phyloP scores from a whole-genome alignment of 2,113 vertebrate genomes.

The Malurus cyaneus region DNA sequence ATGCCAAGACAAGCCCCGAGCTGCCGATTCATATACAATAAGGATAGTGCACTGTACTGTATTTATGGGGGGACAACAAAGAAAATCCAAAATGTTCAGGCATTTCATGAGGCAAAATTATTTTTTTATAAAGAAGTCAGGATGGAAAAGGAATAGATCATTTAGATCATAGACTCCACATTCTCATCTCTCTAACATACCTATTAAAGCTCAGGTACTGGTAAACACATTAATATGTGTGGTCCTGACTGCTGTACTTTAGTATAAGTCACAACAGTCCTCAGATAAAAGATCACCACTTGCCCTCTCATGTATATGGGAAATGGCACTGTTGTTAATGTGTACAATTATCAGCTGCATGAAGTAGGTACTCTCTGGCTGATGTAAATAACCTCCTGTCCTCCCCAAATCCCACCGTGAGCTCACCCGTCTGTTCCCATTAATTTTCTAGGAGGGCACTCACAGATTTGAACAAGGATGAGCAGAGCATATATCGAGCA shows the following conservation, averaged over 20 bases:
- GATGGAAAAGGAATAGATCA: background rate
- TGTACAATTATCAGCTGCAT: background rate
- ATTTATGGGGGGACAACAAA: background rate
- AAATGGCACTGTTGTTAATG: background rate
- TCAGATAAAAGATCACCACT: background rate
- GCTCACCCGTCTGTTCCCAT: background rate
- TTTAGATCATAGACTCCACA: background rate
- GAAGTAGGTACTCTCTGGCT: background rate
- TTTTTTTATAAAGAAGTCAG: background rate
- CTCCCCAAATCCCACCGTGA: background rate
- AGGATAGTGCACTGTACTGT: background rate
- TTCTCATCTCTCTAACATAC: background rate
- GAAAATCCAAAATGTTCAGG: background rate
- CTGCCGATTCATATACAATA: background rate
- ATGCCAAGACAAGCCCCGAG: background rate
- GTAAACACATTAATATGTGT: background rate
- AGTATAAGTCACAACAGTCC: background rate
- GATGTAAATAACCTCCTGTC: background rate
- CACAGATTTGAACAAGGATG: background rate
- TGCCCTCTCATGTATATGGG: background rate
- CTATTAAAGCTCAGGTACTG: background rate
- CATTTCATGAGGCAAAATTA: background rate
- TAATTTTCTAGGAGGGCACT: background rate
- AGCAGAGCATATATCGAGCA: fast-evolving
- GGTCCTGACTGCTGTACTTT: background rate